phyloP scores from a whole-genome alignment of 2,113 vertebrate genomes.

The Tympanuchus pallidicinctus region DNA sequence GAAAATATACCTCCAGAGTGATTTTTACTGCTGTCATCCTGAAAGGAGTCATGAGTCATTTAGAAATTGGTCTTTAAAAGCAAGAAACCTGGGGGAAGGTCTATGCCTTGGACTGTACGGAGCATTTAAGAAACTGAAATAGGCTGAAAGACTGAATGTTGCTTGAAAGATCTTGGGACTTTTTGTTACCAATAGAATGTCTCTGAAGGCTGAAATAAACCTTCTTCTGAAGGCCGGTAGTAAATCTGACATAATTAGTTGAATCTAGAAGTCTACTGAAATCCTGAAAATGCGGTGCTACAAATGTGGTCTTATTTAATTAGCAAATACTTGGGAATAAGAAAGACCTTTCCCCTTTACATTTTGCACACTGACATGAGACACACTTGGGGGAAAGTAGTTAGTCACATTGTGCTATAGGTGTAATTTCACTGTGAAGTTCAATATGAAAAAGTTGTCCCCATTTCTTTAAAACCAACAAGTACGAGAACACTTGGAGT shows the following conservation, averaged over 20 bases:
- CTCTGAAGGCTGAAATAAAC: slow-evolving; percentile 12
- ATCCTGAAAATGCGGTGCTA: not conserved
- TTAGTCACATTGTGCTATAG: not conserved
- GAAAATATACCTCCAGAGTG: slow-evolving; percentile 46
- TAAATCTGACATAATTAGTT: not conserved
- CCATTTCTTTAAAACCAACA: not conserved
- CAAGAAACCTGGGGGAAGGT: not conserved
- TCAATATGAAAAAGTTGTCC: slow-evolving; percentile 39
- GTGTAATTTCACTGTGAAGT: slow-evolving; percentile 34
- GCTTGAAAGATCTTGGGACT: slow-evolving; percentile 13
- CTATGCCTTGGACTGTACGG: not conserved
- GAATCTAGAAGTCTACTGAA: not conserved
- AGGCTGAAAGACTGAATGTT: not conserved
- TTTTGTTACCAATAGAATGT: not conserved
- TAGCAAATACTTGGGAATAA: not conserved
- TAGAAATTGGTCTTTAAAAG: slow-evolving; percentile 36
- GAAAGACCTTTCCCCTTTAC: not conserved
- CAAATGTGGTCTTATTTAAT: not conserved
- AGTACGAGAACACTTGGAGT: not conserved
- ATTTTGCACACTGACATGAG: not conserved
- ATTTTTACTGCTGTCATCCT: slow-evolving; percentile 54
- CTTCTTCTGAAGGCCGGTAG: not conserved
- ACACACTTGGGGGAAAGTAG: not conserved
- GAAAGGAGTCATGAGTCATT: slow-evolving; percentile 51
- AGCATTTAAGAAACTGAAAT: slow-evolving; percentile 11